Conservation (phyloP, 2,797 vertebrate species). For the Orientallactaga sibirica region DNA sequence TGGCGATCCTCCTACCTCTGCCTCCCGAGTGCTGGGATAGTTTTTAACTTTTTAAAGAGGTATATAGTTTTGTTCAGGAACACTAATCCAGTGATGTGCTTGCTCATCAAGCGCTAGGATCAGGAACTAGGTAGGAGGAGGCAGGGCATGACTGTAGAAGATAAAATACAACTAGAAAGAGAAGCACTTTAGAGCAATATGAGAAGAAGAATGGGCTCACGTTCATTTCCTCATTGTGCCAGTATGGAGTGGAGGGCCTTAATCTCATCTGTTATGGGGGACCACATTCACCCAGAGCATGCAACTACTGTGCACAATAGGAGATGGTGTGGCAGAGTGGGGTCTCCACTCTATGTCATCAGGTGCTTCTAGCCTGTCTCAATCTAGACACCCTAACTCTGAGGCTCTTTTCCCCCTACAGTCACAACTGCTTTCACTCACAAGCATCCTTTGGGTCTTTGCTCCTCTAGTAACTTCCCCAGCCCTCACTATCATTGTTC, state of each 20-base stretch:
- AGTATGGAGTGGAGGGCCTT: not conserved
- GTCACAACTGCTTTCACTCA: not conserved
- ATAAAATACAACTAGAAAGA: not conserved
- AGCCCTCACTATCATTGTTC: no score
- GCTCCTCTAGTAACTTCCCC: not conserved
- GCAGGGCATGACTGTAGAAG: not conserved
- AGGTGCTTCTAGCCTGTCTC: no score
- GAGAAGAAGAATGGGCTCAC: not conserved
- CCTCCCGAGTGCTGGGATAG: no score
- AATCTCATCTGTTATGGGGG: not conserved
- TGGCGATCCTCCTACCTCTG: no score
- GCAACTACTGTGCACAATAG: accelerated
- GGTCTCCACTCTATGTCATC: not conserved
- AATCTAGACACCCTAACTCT: not conserved
- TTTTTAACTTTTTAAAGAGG: not conserved
- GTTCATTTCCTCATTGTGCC: not conserved
- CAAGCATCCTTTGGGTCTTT: not conserved
- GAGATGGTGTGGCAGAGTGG: accelerated
- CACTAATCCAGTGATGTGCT: not conserved
- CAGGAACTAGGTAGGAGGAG: not conserved
- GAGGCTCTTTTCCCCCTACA: not conserved
- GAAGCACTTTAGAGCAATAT: not conserved
- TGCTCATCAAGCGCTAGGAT: not conserved
- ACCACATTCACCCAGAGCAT: accelerated
- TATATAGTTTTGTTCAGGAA: not conserved